Conservation (phyloP, 2,113 vertebrate species). For the Erpornis zantholeuca region DNA sequence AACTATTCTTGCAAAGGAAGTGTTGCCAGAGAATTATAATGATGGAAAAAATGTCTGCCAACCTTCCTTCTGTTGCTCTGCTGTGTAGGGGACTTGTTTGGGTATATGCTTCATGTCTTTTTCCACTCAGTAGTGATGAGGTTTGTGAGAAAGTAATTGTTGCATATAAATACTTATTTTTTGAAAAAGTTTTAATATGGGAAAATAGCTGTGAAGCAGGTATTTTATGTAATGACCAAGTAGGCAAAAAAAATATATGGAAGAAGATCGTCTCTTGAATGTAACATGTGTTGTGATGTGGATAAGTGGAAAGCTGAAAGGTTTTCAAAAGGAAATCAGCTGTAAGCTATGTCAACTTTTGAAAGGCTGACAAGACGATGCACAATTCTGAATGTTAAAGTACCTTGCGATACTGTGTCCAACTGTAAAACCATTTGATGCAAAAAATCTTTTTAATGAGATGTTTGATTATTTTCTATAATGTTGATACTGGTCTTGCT, state of each 20-base stretch:
- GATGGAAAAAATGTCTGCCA: neutral
- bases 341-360: fast-evolving
- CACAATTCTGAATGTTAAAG: neutral
- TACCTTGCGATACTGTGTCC: neutral
- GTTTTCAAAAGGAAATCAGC: neutral
- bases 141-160: neutral
- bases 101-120: neutral
- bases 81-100: neutral
- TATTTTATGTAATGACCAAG: neutral
- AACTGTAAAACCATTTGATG: neutral
- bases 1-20: neutral
- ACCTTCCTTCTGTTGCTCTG: neutral
- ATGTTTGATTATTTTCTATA: neutral
- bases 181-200: neutral
- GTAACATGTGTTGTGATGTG: neutral
- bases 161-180: neutral
- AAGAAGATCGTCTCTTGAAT: neutral
- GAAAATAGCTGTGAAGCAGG: neutral
- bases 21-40: neutral
- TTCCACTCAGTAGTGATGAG: neutral
- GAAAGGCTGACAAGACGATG: neutral
- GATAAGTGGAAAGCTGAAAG: neutral
- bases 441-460: neutral
- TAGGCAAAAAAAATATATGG: neutral
- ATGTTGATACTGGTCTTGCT: neutral